Conservation (phyloP, 2,888 invertebrate species). For the Synergus japonicus region DNA sequence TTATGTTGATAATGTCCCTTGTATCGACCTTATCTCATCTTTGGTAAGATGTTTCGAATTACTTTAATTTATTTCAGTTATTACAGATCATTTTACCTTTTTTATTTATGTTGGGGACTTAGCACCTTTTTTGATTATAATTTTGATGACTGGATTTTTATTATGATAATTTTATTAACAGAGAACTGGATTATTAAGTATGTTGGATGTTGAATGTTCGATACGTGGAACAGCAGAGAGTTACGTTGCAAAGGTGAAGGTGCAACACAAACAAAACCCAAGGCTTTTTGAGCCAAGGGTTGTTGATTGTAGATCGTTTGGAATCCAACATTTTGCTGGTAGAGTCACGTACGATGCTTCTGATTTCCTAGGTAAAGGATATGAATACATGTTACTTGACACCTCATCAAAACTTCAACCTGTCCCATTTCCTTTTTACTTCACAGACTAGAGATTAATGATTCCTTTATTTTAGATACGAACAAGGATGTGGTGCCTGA, state of each 20-base stretch:
- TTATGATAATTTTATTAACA: constrained; percentile 61
- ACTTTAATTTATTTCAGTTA: too few relatives aligned
- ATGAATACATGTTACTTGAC: neutral
- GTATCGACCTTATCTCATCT: constrained; percentile 96
- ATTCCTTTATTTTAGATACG: constrained; percentile 81
- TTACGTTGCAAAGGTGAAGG: constrained; percentile 88
- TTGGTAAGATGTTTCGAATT: constrained; percentile 78
- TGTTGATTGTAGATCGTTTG: constrained; percentile 89
- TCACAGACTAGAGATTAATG: neutral
- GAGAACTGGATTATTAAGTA: constrained; percentile 93
- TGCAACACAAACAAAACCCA: constrained; percentile 90
- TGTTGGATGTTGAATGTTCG: constrained; percentile 95
- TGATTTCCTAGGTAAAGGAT: constrained; percentile 84
- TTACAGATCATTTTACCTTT: neutral
- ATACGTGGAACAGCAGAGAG: constrained; percentile 89
- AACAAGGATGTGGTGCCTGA: constrained; percentile 96
- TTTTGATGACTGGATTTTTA: constrained; percentile 7
- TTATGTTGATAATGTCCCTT: constrained; percentile 96
- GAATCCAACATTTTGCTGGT: constrained; percentile 94
- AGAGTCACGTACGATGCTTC: constrained; percentile 92
- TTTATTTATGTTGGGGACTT: neutral
- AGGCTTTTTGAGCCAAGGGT: constrained; percentile 89
- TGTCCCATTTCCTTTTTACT: neutral
- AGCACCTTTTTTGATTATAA: neutral
- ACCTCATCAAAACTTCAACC: neutral